Conservation (phyloP, 2,113 vertebrate species). For the Eptesicus fuscus region DNA sequence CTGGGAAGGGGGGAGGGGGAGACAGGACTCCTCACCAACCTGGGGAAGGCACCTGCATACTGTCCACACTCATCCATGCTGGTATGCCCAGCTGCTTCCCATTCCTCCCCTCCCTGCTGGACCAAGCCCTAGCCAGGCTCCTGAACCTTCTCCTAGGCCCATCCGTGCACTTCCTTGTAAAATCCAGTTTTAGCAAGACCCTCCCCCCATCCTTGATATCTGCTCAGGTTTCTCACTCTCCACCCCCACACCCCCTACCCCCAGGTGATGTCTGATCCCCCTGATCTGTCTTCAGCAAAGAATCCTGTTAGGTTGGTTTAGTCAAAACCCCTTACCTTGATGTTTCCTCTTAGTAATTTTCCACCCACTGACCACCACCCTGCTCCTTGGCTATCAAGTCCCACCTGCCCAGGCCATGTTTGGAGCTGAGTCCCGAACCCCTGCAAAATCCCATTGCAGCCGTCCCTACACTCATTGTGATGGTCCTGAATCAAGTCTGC, state of each 20-base stretch:
- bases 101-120: neutral
- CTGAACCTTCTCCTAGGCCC: neutral
- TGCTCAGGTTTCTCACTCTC: neutral
- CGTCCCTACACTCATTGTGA: neutral
- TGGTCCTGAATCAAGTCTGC: neutral
- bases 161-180: neutral
- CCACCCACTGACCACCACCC: neutral
- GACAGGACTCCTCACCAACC: neutral
- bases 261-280: neutral
- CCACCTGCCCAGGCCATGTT: neutral
- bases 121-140: neutral
- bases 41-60: neutral
- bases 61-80: neutral
- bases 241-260: rapidly evolving
- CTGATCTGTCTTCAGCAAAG: neutral
- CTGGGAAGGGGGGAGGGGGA: neutral
- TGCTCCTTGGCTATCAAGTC: neutral
- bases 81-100: neutral
- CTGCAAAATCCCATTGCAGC: neutral
- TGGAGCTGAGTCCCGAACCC: neutral
- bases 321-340: neutral
- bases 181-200: neutral
- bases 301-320: neutral
- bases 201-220: neutral
- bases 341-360: neutral